phyloP scores from a whole-genome alignment of 2,888 invertebrate species.

The Apodemia mormo region DNA sequence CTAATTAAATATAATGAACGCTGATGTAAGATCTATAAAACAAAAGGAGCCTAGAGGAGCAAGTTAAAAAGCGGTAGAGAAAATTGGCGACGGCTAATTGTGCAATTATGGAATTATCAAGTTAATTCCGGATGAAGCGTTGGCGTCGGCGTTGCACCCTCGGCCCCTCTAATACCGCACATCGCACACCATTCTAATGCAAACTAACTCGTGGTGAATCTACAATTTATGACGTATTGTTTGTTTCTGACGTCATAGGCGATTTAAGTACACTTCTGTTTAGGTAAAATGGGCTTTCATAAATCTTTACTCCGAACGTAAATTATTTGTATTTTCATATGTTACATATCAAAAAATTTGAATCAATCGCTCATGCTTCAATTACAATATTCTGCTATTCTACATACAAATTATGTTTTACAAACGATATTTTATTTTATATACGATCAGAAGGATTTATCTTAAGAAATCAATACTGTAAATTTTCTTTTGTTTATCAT shows the following conservation, averaged over 20 bases:
- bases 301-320: too few relatives aligned
- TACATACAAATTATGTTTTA: too few relatives aligned
- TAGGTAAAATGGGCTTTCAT: neutral
- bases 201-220: constrained; percentile 59
- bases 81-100: constrained; percentile 72
- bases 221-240: constrained; percentile 65
- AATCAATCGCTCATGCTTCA: too few relatives aligned
- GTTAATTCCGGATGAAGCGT: constrained; percentile 74
- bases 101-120: constrained; percentile 76
- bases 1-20: constrained; percentile 58
- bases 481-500: too few relatives aligned
- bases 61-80: constrained; percentile 48
- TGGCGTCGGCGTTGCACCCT: constrained; percentile 49
- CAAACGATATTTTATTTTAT: too few relatives aligned
- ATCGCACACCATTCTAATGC: constrained; percentile 61
- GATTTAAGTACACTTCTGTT: constrained; percentile 29
- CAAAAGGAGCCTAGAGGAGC: neutral
- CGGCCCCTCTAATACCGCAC: constrained; percentile 36
- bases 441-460: too few relatives aligned
- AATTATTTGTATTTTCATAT: too few relatives aligned
- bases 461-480: too few relatives aligned
- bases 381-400: too few relatives aligned
- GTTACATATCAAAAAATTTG: too few relatives aligned
- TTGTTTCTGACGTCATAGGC: constrained; percentile 48
- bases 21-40: neutral